Percentiles rank a stretch among this genome's conserved stretches.
Conservation (phyloP, 2,888 invertebrate genomes). For the Tenthredo scrophulariae region DNA sequence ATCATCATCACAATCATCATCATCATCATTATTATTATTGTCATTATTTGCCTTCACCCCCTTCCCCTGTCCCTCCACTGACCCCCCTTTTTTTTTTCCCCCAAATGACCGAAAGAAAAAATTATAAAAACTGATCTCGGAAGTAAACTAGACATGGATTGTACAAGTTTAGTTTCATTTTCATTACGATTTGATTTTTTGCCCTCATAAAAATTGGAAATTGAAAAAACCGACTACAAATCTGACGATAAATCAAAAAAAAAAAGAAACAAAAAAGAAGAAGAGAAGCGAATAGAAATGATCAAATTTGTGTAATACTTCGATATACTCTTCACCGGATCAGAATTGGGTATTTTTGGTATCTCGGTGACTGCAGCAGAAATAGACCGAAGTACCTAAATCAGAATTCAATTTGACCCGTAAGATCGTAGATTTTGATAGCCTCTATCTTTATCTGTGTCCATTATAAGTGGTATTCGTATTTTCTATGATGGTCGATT, state of each 20-base stretch:
- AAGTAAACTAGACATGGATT: too few species aligned
- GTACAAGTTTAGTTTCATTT: too few species aligned
- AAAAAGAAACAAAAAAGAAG: neutral
- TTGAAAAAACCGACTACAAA: neutral
- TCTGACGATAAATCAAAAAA: neutral
- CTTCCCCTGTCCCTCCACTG: neutral
- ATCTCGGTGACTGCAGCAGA: neutral
- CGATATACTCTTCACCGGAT: neutral
- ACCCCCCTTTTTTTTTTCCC: neutral
- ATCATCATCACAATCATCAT: neutral
- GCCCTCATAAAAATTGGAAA: neutral
- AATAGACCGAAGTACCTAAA: constrained; percentile 61
- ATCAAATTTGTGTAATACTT: too few species aligned
- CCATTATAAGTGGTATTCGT: too few species aligned
- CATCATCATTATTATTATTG: neutral
- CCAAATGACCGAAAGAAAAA: neutral
- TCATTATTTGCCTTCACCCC: constrained; percentile 9
- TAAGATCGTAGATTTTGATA: constrained; percentile 52
- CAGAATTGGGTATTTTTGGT: neutral
- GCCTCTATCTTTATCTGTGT: neutral
- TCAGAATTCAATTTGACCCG: constrained; percentile 73
- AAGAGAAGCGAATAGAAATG: too few species aligned
- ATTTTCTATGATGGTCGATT: neutral
- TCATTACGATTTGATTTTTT: too few species aligned
- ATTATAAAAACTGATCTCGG: too few species aligned